Evolutionary conservation across 2,888 invertebrate genomes (phyloP).

Genomic region (Oasisia sp.): DNA sequence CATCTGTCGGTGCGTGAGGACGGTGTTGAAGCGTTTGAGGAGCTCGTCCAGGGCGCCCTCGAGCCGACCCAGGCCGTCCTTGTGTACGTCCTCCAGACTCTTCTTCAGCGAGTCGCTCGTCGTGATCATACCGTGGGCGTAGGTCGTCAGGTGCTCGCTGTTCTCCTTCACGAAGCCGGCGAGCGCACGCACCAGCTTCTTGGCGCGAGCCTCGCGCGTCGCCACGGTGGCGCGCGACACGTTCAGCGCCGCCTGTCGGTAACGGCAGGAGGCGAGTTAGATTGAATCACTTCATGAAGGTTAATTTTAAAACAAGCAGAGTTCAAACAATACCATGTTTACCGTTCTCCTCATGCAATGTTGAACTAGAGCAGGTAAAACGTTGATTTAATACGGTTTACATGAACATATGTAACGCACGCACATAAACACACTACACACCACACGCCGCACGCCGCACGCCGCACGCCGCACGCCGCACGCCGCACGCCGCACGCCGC

Average conservation of each 20-base stretch:
- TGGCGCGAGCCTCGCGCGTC: background rate
- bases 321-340: background rate
- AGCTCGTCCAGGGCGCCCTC: conserved; percentile 14
- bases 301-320: background rate
- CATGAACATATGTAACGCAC: too few relatives aligned
- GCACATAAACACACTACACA: too few relatives aligned
- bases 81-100: conserved; percentile 20
- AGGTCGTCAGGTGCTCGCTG: conserved; percentile 17
- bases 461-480: too few relatives aligned
- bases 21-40: conserved; percentile 19
- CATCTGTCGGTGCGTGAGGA: conserved; percentile 18
- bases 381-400: too few relatives aligned
- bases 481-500: too few relatives aligned
- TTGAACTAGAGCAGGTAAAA: too few relatives aligned
- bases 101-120: conserved; percentile 23
- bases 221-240: background rate
- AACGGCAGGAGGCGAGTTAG: background rate
- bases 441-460: too few relatives aligned
- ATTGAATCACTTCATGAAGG: background rate
- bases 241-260: background rate
- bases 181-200: conserved; percentile 4
- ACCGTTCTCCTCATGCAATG: too few relatives aligned
- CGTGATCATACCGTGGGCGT: conserved; percentile 25
- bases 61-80: background rate
- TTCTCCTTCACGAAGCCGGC: background rate